phyloP scores from a whole-genome alignment of 2,888 invertebrate genomes.

The Andrena bicolor region DNA sequence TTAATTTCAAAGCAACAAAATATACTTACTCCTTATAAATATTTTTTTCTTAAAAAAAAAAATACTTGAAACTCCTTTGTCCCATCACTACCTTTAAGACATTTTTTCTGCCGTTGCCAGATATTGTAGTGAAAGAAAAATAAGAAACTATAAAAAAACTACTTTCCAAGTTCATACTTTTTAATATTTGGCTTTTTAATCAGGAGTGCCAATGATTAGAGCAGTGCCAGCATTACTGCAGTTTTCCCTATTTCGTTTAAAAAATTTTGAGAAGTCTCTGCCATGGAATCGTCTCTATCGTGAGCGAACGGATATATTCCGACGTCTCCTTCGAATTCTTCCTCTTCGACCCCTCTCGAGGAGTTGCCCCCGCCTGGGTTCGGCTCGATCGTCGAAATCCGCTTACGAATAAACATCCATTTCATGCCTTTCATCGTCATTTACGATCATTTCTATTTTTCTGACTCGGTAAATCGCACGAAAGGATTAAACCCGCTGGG shows the following conservation, averaged over 20 bases:
- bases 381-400: constrained; percentile 65
- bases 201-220: no score
- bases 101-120: no score
- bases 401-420: constrained; percentile 70
- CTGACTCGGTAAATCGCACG: constrained; percentile 75
- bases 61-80: no score
- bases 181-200: no score
- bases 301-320: background rate
- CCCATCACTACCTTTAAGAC: no score
- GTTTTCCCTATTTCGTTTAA: background rate
- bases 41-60: no score
- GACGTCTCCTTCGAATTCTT: background rate
- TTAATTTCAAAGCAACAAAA: no score
- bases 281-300: background rate
- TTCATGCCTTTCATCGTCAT: constrained; percentile 65
- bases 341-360: constrained; percentile 7
- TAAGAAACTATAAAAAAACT: no score
- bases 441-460: constrained; percentile 74
- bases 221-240: background rate
- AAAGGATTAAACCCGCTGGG: constrained; percentile 71
- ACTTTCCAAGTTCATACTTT: no score
- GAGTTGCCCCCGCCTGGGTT: constrained; percentile 4
- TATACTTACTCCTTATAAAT: no score
- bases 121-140: no score
- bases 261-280: no score